Base-by-base conservation (phyloP, 2,797 vertebrate genomes). In the Galago senegalensis region DNA sequence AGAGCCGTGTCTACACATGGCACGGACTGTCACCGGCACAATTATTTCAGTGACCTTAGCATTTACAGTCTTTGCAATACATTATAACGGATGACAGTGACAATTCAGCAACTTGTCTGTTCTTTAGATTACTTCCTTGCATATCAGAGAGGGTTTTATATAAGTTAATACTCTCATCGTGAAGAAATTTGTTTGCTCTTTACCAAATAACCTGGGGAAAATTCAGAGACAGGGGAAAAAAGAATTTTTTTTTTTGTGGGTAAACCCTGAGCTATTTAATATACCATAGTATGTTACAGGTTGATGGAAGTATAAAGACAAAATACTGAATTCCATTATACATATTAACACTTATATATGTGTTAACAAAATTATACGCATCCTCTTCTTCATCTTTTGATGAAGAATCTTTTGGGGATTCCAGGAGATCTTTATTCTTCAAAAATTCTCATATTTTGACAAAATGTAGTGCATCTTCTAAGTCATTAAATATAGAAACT, bases 381-480 rank as follows among this genome's bases (percentile, higher is more conserved):
- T 89, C 69, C 40, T 73, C 56, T 94, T 95, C 86, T 91, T 97
- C 81, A 93, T 89, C 95, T 97, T 97, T 82, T 40, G 87, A 34
- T 34, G 34, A 34, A 34, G 34, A 34, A 93, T 89, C 95, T 97
- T 97, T 82, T 40, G 87, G 94, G 95, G 84, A 96, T 88, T 85
- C 56, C 49, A 82, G 46, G 56, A 46, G 31, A 18, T 96, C 46
- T 93, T 94, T 96, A 94, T 87, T 96, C 84, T 95, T 93, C 84
- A 94, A 80, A 84, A 94, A 93, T 82, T 97, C 89, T 95, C 88
- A 92, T 1, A 76, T 69, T 96, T 76, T 81, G 93, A 96, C 79
- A 94, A 97, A 97, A 96, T 60, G 8, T 80, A 97, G 97, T 96
- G 79, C 70, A 93, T 97, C 93, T 96, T 96, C 27, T n/a, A 83